Conservation (phyloP, 2,888 invertebrate species). For the Synanthedon vespiformis region DNA sequence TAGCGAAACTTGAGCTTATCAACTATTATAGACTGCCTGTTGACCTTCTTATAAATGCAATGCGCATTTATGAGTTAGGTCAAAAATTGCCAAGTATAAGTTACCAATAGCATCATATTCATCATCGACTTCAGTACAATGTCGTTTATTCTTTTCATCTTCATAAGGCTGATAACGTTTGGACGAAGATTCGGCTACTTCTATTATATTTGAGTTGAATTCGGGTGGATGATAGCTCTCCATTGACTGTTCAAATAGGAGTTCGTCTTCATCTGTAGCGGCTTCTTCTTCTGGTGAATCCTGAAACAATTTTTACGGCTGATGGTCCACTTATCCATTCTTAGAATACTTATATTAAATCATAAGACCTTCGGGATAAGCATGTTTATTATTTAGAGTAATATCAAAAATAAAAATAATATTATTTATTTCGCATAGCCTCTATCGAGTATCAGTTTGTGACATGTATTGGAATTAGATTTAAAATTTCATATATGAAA, state of each 20-base stretch:
- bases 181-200: constrained; percentile 14
- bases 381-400: too few species aligned
- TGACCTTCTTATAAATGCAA: not conserved
- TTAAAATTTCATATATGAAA: too few species aligned
- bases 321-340: too few species aligned
- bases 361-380: too few species aligned
- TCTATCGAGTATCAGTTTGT: too few species aligned
- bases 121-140: constrained; percentile 43
- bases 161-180: constrained; percentile 20
- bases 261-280: constrained; percentile 11
- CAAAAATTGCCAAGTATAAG: not conserved
- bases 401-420: too few species aligned
- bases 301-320: constrained; percentile 14
- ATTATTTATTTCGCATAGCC: too few species aligned
- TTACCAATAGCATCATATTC: constrained; percentile 60
- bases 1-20: too few species aligned
- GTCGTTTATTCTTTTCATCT: constrained; percentile 27
- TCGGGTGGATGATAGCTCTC: constrained; percentile 15
- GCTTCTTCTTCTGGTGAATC: constrained; percentile 27
- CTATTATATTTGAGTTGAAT: constrained; percentile 18
- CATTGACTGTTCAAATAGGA: constrained; percentile 11
- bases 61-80: too few species aligned
- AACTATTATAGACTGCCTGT: too few species aligned
- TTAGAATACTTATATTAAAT: too few species aligned
- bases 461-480: too few species aligned